Conservation (phyloP, 2,113 vertebrate genomes). For the Recurvirostra avosetta region DNA sequence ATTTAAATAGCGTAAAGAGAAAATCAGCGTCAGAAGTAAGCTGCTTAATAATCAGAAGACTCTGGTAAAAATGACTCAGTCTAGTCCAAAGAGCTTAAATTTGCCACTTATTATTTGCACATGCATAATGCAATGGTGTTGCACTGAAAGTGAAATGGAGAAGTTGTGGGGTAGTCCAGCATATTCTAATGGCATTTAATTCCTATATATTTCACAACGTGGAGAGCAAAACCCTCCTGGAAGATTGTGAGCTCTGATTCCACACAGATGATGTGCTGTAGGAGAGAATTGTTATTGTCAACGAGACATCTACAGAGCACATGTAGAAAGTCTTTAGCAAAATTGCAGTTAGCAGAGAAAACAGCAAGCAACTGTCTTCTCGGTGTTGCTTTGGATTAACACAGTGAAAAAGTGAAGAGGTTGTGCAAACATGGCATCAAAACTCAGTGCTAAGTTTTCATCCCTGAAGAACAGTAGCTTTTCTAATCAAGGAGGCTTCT, state of each 20-base stretch:
- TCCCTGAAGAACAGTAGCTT: background rate
- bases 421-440: background rate
- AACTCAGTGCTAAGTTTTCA: background rate
- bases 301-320: background rate
- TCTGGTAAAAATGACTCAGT: background rate
- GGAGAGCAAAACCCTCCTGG: background rate
- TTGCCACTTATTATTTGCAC: background rate
- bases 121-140: background rate
- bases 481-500: background rate
- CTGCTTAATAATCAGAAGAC: background rate
- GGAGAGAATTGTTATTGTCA: background rate
- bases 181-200: background rate
- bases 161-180: background rate
- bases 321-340: background rate
- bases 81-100: background rate
- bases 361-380: background rate
- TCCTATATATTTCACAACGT: background rate
- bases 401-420: background rate
- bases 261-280: background rate
- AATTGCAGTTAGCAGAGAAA: background rate
- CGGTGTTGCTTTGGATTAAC: fast-evolving
- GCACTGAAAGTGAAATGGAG: background rate
- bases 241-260: background rate
- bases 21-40: background rate
- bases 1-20: background rate